Percentiles rank a stretch among this genome's conserved stretches.
These are phyloP conservation scores for Rostratula benghalensis DNA, from an alignment of 2,113 vertebrate genomes.

Conservation along the genomic window DNA sequence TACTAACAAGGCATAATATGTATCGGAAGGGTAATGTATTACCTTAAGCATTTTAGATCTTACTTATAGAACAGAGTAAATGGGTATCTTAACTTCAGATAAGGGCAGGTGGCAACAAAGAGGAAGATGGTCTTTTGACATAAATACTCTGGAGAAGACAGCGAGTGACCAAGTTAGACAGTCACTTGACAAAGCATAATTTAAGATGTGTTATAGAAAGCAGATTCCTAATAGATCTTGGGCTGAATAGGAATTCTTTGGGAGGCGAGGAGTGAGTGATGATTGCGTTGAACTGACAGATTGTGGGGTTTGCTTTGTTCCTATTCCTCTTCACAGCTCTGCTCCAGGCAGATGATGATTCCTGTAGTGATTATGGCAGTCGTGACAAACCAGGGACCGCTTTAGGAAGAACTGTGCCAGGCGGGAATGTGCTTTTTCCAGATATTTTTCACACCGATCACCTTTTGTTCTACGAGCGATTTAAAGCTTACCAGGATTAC, in stretches of 20 bases:
- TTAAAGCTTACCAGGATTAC: constrained; percentile 93
- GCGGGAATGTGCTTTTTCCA: constrained; percentile 74
- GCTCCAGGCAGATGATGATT: constrained; percentile 72
- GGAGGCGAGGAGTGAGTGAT: neutral
- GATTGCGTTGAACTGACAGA: neutral
- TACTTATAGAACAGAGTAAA: neutral
- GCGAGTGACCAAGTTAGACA: neutral
- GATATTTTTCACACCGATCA: constrained; percentile 85
- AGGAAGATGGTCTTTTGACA: neutral
- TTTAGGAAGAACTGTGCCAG: constrained; percentile 73
- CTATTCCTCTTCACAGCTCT: constrained; percentile 47
- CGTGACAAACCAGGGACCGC: constrained; percentile 61
- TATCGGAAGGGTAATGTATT: neutral
- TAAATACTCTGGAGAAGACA: neutral
- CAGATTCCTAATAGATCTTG: neutral
- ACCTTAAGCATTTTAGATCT: neutral
- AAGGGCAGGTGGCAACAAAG: neutral
- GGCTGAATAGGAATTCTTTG: neutral
- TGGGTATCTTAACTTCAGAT: neutral
- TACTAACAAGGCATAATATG: neutral
- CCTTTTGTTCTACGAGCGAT: constrained; percentile 92
- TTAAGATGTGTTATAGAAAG: neutral
- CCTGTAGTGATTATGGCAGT: constrained; percentile 75
- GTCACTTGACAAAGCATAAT: neutral
- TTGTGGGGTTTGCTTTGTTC: neutral